Percentiles rank a stretch among this genome's conserved stretches.
These are phyloP conservation scores for Darevskia nairensis DNA, from an alignment of 2,797 vertebrate genomes.

Conservation along the genomic window DNA sequence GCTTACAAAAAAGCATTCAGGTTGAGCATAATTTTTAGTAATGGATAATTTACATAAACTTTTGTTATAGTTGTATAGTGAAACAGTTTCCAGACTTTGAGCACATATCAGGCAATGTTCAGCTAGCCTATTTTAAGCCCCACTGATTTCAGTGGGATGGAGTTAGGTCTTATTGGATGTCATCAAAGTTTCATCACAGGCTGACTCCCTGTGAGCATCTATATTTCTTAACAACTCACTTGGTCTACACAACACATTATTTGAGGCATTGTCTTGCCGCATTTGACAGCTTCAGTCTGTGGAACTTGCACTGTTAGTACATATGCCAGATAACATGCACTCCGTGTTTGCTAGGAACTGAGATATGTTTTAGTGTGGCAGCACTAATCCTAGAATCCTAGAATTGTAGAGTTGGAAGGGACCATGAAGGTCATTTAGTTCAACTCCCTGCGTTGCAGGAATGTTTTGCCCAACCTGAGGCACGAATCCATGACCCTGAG, in stretches of 20 bases:
- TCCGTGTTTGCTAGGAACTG: no score
- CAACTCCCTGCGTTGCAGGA: no score
- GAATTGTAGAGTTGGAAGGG: no score
- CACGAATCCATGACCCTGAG: no score
- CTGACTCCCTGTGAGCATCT: background rate
- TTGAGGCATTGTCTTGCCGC: no score
- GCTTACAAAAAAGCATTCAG: background rate
- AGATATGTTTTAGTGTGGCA: no score
- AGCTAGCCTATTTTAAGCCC: background rate
- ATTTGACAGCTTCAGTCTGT: no score
- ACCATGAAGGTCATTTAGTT: no score
- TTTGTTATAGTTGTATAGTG: background rate
- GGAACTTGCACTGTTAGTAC: no score
- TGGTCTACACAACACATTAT: background rate
- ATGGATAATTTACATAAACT: background rate
- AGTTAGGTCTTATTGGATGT: background rate
- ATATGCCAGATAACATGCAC: no score
- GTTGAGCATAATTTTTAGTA: background rate
- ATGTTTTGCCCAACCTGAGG: no score
- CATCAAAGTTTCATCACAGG: background rate
- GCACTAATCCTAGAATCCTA: no score
- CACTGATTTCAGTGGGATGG: background rate
- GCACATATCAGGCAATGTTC: background rate
- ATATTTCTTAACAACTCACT: background rate
- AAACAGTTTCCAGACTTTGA: background rate